These are phyloP conservation scores for Aphelinus atriplicis DNA, from an alignment of 1,140 invertebrate species.

Conservation along the genomic window DNA sequence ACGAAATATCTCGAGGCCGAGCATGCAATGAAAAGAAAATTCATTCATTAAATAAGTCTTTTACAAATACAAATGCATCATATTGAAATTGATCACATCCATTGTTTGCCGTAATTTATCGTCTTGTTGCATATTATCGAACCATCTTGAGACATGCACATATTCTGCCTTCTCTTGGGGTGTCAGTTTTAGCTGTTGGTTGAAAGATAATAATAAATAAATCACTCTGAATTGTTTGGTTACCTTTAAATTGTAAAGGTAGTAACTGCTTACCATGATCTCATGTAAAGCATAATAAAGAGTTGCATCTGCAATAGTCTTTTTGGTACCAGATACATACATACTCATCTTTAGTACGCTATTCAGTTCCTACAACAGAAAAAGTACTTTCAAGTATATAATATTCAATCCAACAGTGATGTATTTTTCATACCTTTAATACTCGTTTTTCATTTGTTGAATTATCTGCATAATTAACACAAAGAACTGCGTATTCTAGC, in stretches of 20 bases:
- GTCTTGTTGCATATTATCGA: constrained; percentile 73
- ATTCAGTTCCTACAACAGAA: constrained; percentile 66
- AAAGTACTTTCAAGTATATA: background rate
- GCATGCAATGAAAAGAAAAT: constrained; percentile 18
- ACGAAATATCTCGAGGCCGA: constrained; percentile 9
- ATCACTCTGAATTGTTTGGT: background rate
- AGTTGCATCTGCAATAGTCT: constrained; percentile 70
- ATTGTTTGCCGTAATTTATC: constrained; percentile 68
- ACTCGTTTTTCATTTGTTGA: constrained; percentile 54
- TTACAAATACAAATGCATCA: constrained; percentile 59
- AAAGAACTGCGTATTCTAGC: constrained; percentile 67
- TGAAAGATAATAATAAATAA: constrained; percentile 42
- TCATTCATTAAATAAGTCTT: background rate
- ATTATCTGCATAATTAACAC: constrained; percentile 64
- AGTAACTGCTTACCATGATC: constrained; percentile 63
- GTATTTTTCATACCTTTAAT: constrained; percentile 51
- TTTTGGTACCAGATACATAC: constrained; percentile 68
- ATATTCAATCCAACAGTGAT: constrained; percentile 4
- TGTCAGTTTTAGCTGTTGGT: constrained; percentile 60
- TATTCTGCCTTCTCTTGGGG: constrained; percentile 71
- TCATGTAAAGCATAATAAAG: constrained; percentile 69
- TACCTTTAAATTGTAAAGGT: too few relatives aligned
- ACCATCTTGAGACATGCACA: constrained; percentile 75
- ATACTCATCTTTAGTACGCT: constrained; percentile 63
- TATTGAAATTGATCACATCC: constrained; percentile 68